Base-by-base conservation (phyloP, 1,140 invertebrate genomes). In the Acyrthosiphon pisum region DNA sequence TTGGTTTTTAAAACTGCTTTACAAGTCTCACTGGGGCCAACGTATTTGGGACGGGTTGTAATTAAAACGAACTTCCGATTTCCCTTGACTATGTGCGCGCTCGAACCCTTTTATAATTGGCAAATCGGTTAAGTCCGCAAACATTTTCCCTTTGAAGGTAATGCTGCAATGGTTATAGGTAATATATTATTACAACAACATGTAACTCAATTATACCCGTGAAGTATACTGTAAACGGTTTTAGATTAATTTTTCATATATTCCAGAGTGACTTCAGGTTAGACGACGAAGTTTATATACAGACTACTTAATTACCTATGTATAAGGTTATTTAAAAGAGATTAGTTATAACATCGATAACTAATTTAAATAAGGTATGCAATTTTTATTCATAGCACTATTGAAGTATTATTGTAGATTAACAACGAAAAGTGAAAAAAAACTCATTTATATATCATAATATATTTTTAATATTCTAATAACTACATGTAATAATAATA, bases 1-100 rank as follows among this genome's bases (percentile, higher is more conserved):
- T 93, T 37, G 91, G 91, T 93, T 93, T 93, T 93, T 93, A 93
- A 93, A 93, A 93, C 81, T 30, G 91, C 81, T 86, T 93, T 86
- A 93, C 91, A 86, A 93, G 91, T 93, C 91, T 93, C 91, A n/a
- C 76, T 18, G 91, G 91, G 48, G 81, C 46, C 23, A 53, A 26
- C 50, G 89, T 84, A 26, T 48, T 83, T 37, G 18, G 60, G 26
- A 91, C 53, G 46, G 30, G 18, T 53, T 86, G 91, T 93, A 93
- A 93, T 93, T 93, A 93, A 93, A 93, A 93, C 91, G 26, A 93
- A 83, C 91, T 56, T 56, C 35, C 91, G 81, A 93, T 93, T 93
- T 93, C 76, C 91, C 81, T 68, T 22, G 89, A 68, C 44, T 83
- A 35, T 37, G 76, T 48, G 60, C 6, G 30, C 6, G 14, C 23